Percentiles rank a stretch among this genome's conserved stretches.
Evolutionary conservation across 2,113 vertebrate genomes (phyloP).

Genomic region (Stegastes partitus): DNA sequence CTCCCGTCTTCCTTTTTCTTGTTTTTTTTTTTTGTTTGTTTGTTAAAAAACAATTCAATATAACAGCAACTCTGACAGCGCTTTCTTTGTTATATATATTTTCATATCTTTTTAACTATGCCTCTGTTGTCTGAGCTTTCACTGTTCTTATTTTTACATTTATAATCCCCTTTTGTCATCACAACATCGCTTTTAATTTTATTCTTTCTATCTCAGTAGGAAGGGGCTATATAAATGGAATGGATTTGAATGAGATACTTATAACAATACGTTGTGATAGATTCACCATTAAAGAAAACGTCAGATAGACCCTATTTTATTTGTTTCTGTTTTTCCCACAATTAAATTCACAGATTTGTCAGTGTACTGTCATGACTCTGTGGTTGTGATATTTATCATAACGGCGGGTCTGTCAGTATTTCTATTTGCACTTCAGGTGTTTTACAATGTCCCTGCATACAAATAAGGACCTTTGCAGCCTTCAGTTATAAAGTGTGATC

Average conservation of each 20-base stretch:
- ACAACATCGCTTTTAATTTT: background rate
- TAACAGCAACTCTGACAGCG: background rate
- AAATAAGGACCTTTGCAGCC: slow-evolving; percentile 6
- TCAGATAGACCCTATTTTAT: background rate
- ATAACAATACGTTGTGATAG: background rate
- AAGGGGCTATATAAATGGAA: background rate
- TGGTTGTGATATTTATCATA: background rate
- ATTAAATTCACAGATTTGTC: background rate
- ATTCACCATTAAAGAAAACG: background rate
- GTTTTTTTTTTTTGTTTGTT: too few species aligned
- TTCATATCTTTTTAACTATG: slow-evolving; percentile 4
- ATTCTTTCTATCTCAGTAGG: background rate
- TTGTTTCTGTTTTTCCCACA: background rate
- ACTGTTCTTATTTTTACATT: slow-evolving; percentile 2
- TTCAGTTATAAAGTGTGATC: slow-evolving; percentile 4
- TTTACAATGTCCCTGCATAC: background rate
- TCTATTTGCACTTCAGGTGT: slow-evolving; percentile 19
- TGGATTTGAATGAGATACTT: background rate
- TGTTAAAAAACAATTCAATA: slow-evolving; percentile 17
- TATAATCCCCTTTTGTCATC: slow-evolving; percentile 9
- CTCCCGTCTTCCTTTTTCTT: background rate
- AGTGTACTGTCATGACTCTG: background rate
- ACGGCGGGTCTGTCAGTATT: slow-evolving; percentile 2
- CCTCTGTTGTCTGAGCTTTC: slow-evolving; percentile 12
- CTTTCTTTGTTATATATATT: background rate